Percentiles rank a stretch among this genome's conserved stretches.
Conservation (phyloP, 2,797 vertebrate genomes). For the Oreochromis mossambicus region DNA sequence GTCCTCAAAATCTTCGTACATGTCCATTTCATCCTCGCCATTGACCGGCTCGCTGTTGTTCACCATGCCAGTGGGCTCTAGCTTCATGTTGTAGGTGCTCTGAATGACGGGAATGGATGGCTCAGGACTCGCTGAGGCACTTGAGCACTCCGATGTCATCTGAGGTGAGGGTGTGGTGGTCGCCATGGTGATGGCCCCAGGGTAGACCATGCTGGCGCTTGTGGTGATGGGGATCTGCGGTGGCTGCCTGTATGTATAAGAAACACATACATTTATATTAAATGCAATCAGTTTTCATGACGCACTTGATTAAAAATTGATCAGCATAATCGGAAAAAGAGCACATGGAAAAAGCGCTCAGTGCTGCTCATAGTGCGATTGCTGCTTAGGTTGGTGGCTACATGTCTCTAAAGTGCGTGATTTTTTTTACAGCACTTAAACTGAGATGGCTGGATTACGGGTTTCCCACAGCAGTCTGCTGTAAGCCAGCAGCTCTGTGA, state of each 20-base stretch:
- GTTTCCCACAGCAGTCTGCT: slow-evolving; percentile 33
- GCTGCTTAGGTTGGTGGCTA: not conserved
- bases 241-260: slow-evolving; percentile 85
- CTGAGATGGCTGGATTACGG: slow-evolving; percentile 26
- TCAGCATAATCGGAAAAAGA: not conserved
- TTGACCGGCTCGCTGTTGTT: slow-evolving; percentile 86
- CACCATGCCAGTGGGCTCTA: slow-evolving; percentile 84
- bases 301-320: not conserved
- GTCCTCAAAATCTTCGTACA: slow-evolving; percentile 98
- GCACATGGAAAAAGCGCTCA: slow-evolving; percentile 14
- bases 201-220: slow-evolving; percentile 93
- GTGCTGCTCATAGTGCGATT: not conserved
- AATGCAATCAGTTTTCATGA: not conserved
- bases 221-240: slow-evolving; percentile 93
- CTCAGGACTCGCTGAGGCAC: slow-evolving; percentile 95
- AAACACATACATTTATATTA: not conserved
- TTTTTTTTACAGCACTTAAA: slow-evolving; percentile 11
- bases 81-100: slow-evolving; percentile 97
- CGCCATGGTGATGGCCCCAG: slow-evolving; percentile 94
- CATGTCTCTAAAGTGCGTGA: not conserved
- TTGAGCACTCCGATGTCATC: slow-evolving; percentile 99
- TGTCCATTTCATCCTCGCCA: slow-evolving; percentile 95
- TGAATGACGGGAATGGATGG: slow-evolving; percentile 97
- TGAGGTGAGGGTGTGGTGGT: slow-evolving; percentile 95
- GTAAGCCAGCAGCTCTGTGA: slow-evolving; percentile 59